These are phyloP conservation scores for Pluvianellus socialis DNA, from an alignment of 2,113 vertebrate species.

Conservation along the genomic window DNA sequence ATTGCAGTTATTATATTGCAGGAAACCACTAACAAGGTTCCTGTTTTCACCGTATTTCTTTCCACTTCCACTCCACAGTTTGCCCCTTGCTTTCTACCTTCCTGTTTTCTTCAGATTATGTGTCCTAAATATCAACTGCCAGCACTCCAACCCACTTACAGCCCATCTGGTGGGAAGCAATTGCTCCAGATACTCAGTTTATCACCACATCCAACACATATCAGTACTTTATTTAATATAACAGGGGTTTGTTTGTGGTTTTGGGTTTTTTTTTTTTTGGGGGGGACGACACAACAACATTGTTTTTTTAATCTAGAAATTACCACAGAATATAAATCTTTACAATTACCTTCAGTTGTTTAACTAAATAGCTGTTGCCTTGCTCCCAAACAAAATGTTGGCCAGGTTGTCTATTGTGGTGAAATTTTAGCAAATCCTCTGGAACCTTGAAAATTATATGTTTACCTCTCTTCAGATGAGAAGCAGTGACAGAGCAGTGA, in stretches of 20 bases:
- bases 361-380: neutral
- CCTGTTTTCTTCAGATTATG: neutral
- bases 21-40: neutral
- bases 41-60: neutral
- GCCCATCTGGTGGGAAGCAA: neutral
- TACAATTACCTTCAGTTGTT: neutral
- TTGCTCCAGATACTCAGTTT: neutral
- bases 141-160: neutral
- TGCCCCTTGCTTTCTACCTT: neutral
- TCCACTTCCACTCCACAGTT: neutral
- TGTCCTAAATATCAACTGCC: neutral
- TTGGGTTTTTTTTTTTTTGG: no score
- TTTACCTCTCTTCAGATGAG: neutral
- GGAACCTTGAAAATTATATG: neutral
- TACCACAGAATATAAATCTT: neutral
- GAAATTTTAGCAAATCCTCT: neutral
- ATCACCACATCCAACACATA: neutral
- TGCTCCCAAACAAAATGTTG: neutral
- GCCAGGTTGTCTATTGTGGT: neutral
- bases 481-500: neutral
- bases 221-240: neutral
- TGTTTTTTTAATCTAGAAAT: neutral
- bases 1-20: neutral
- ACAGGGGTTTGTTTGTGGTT: neutral
- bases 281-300: no score